A percentile compares a stretch with the other conserved stretches of the same genome.
phyloP scores from a whole-genome alignment of 2,797 vertebrate genomes.

The Intellagama lesueurii region DNA sequence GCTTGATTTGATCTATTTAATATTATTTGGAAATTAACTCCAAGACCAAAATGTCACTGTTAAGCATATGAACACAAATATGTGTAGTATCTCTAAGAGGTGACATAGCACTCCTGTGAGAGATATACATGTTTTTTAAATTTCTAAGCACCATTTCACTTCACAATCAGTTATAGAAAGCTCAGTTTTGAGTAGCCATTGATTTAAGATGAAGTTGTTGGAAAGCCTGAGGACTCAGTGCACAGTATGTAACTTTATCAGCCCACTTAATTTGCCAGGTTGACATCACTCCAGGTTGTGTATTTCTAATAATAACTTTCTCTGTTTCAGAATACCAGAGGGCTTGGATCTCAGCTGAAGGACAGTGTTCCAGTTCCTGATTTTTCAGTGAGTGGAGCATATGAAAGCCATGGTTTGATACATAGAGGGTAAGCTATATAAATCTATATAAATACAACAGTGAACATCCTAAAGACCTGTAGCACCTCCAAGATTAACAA shows the following conservation, averaged over 20 bases:
- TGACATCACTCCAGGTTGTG: neutral
- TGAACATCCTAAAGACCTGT: too few relatives aligned
- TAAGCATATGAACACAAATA: neutral
- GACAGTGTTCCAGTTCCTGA: slow-evolving; percentile 89
- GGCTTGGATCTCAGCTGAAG: slow-evolving; percentile 87
- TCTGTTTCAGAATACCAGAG: slow-evolving; percentile 87
- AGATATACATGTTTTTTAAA: neutral
- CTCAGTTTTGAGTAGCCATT: neutral
- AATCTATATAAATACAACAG: neutral
- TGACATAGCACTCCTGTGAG: neutral
- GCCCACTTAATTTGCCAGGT: neutral
- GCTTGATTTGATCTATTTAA: too few relatives aligned
- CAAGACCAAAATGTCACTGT: neutral
- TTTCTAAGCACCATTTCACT: neutral
- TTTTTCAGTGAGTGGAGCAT: slow-evolving; percentile 84
- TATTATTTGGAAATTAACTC: too few relatives aligned
- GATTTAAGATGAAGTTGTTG: neutral
- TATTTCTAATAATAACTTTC: slow-evolving; percentile 24
- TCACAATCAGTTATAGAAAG: neutral
- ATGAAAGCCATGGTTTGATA: slow-evolving; percentile 89
- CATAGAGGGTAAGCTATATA: slow-evolving; percentile 83
- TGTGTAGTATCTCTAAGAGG: neutral
- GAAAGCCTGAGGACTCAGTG: neutral
- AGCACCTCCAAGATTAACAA: too few relatives aligned
- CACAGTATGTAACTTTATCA: too few relatives aligned